Base-by-base conservation (phyloP, 2,888 invertebrate genomes). In the Lasioglossum lativentre region DNA sequence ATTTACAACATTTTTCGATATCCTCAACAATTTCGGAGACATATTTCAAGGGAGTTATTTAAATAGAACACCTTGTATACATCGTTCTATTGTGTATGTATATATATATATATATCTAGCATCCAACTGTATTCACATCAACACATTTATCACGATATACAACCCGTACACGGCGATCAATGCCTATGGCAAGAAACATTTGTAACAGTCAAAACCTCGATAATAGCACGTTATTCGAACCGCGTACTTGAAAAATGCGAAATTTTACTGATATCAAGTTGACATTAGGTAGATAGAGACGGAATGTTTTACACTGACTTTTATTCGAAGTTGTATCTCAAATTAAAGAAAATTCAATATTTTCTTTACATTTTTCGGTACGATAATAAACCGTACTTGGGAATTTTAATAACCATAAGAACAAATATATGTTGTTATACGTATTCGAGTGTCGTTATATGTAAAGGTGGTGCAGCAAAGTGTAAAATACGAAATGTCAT, bases 161-260 rank as follows among this genome's bases (percentile, higher is more conserved):
- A 66, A 66, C 3, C 34, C 34, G 34, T 8, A 66, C 30, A 66
- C 66, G 66, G 34, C 66, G 66, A 66, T 66, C 66, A 66, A 66
- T 66, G 66, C 19, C 34, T 66, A 66, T 30, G 34, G 66, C 66
- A 66, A 30, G 63, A 66, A 66, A 19, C 66, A 66, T 66, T 66
- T 66, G 66, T 66, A 66, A 34, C 66, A 66, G 66, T 66, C 66
- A 66, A 34, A 66, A 66, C 5, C 66, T 34, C 66, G 34, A 34
- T 66, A 66, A 34, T 34, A 34, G 66, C 19, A 34, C 34, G 66
- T 66, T 66, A 34, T 19, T 66, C 19, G 34, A 66, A 34, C 2
- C 19, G 34, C 63, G 8, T 66, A 19, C 19, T 66, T 19, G 63
- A 66, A 34, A 66, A 34, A 34, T 66, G 30, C 30, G 30, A 66